Base-by-base conservation (phyloP, 2,113 vertebrate genomes). In the Phodopus roborovskii region DNA sequence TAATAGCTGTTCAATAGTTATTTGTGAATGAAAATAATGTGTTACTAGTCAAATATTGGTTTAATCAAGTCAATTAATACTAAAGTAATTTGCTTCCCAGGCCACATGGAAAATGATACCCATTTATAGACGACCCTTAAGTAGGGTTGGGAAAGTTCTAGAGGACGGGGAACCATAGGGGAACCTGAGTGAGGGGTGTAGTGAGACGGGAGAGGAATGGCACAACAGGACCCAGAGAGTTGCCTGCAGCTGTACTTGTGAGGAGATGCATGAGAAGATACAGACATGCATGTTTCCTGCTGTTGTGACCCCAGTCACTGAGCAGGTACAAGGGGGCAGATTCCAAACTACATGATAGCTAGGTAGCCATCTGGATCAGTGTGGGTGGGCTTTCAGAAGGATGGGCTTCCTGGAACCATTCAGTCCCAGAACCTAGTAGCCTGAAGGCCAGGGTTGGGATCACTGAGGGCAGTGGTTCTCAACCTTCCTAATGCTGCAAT, bases 11-110 rank as follows among this genome's bases (percentile, higher is more conserved):
- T 89, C 17, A 77, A 5, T 58, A 95, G 56, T 60, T 93, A 82
- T 71, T 94, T 92, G 17, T 87, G 90, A 92, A 60, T 92, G 88
- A 88, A 87, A 79, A 66, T 60, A 60, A 66, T 74, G 75, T 71
- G 13, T 86, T 66, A 56, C 5, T 15, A 50, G 71, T 71, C 42
- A 90, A 33, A 70, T 1, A 78, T n/a, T 48, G 70, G 70, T 74
- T 48, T 48, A 20, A 89, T 42, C n/a, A 39, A 58, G 22, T 82
- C 45, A 90, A 15, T 2, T 53, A 64, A 81, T 58, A 87, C 42
- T 64, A 68, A 91, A 9, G 16, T 88, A 88, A 50, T 45, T 7
- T 48, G 4, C 24, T 50, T 68, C 30, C 45, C 19, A 75, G 56
- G 66, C 36, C 79, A 60, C 33, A 84, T 1, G 24, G 45, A 33